phyloP scores from a whole-genome alignment of 53 echinoderm and acorn worm genomes.

The Echinometra lucunter region DNA sequence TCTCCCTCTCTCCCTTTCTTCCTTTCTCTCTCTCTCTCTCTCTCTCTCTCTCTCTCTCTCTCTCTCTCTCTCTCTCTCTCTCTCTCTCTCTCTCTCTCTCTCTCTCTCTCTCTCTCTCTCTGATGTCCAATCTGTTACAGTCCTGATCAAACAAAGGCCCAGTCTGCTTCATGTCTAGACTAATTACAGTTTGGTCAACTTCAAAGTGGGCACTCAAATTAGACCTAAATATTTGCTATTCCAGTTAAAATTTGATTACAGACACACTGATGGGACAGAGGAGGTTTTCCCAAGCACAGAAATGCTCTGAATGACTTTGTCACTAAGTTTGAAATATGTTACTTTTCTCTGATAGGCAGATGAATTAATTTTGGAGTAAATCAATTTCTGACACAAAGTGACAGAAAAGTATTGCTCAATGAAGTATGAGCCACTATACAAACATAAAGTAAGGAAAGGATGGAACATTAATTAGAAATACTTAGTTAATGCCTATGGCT shows the following conservation, averaged over 20 bases:
- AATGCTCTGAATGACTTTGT: neutral
- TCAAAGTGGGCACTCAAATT: neutral
- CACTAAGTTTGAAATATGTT: neutral
- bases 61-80: neutral
- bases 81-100: neutral
- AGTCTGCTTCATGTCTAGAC: conserved; percentile 32
- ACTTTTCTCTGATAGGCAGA: neutral
- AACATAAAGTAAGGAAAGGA: neutral
- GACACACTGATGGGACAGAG: neutral
- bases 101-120: neutral
- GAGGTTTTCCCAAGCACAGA: neutral
- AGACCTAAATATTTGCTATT: conserved; percentile 30
- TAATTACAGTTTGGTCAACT: conserved; percentile 34
- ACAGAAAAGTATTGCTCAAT: neutral
- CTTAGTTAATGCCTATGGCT: neutral
- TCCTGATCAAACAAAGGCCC: conserved; percentile 6
- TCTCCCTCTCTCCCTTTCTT: too few species aligned
- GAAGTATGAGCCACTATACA: neutral
- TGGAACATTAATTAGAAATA: neutral
- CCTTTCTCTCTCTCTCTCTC: neutral
- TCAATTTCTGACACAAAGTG: neutral
- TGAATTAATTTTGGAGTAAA: neutral
- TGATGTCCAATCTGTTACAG: neutral
- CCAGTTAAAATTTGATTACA: neutral
- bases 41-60: too few species aligned